A percentile compares a stretch with the other conserved stretches of the same genome.
Evolutionary conservation across 2,888 invertebrate species (phyloP).

Genomic region (Venusia cambrica): DNA sequence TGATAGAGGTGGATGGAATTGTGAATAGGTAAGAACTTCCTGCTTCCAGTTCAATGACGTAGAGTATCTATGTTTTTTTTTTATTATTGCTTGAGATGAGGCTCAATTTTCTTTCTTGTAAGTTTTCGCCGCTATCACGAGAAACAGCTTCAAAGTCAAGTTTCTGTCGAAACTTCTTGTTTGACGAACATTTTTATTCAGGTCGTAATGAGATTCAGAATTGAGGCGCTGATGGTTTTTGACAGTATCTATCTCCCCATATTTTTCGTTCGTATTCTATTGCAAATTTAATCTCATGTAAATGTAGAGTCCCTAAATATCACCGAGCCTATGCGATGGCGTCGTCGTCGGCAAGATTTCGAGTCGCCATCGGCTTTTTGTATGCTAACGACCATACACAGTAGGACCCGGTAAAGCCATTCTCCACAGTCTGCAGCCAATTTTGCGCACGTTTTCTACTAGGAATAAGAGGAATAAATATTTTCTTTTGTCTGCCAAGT

Average conservation of each 20-base stretch:
- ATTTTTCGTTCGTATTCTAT: slow-evolving; percentile 14
- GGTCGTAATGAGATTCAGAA: slow-evolving; percentile 9
- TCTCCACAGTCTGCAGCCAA: slow-evolving; percentile 10
- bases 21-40: neutral
- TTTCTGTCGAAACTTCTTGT: neutral
- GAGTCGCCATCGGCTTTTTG: slow-evolving; percentile 17
- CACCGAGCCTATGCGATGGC: slow-evolving; percentile 5
- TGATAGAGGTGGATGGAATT: neutral
- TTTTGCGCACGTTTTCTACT: slow-evolving; percentile 11
- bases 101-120: too few species aligned
- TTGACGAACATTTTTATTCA: slow-evolving; percentile 3
- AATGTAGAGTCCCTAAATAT: slow-evolving; percentile 20
- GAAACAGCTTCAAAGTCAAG: too few species aligned
- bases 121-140: too few species aligned
- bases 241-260: slow-evolving; percentile 12
- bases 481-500: slow-evolving; percentile 11
- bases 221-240: slow-evolving; percentile 13
- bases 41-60: too few species aligned
- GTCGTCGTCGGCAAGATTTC: slow-evolving; percentile 13
- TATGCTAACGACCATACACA: slow-evolving; percentile 18
- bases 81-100: too few species aligned
- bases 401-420: slow-evolving; percentile 7
- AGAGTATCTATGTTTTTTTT: too few species aligned
- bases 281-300: slow-evolving; percentile 21
- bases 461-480: slow-evolving; percentile 8